Base-by-base conservation (phyloP, 1,140 invertebrate genomes). In the Holotrichia oblita region DNA sequence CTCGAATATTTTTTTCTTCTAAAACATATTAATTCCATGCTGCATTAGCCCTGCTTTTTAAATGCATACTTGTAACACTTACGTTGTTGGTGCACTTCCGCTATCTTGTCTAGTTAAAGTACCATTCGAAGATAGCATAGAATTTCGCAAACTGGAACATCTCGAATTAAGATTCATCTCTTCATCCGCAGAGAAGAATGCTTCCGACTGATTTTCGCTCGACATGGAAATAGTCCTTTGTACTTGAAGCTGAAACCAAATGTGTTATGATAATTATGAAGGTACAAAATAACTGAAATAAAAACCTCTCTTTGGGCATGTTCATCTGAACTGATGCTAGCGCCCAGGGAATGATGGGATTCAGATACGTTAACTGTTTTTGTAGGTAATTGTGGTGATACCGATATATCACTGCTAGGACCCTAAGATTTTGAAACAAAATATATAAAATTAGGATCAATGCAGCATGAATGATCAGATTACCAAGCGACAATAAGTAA, bases 161-260 rank as follows among this genome's bases (percentile, higher is more conserved):
- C 91, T 82, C 27, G 89, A 86, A 72, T 88, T 90, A 87, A 93
- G 87, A 90, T 89, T 90, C 2, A 89, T 91, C 83, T 96, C 95
- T 87, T 97, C 96, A 85, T 97, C 95, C 0, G 96, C 96, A 0
- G 95, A 97, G 83, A 96, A 97, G 88, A 96, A 97, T 27, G 94
- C 93, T 87, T 97, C 96, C 0, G 95, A 96, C 82, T 95, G 95
- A 87, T 96, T 96, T 86, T 96, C 95, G 78, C 94, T 96, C 1
- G 94, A 95, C 84, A 96, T 92, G 0, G 95, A 96, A 81, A 95
- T 91, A 0, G 95, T 96, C 81, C 95, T 88, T 87, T 95, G 94
- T 1, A 94, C 93, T 88, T 93, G 89, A 55, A 74, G 20, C 73
- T 74, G n/a, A 17, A 40, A 69, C 20, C 22, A 69, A 9, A 69